A percentile compares a stretch with the other conserved stretches of the same genome.
Evolutionary conservation across 2,797 vertebrate species (phyloP).

Genomic region (Orientallactaga sibirica): DNA sequence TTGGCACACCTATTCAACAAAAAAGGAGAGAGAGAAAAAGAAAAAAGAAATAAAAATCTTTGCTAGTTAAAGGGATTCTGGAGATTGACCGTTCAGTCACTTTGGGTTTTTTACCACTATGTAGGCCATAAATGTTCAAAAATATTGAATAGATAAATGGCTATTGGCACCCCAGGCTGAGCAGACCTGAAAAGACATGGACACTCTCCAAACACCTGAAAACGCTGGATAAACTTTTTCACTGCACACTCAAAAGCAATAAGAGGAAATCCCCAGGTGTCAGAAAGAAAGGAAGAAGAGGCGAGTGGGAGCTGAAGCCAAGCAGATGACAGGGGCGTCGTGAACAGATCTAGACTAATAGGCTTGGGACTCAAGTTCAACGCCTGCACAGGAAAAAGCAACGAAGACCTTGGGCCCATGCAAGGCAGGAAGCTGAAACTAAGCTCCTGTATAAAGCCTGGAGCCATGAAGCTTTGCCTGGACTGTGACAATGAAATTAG

Average conservation of each 20-base stretch:
- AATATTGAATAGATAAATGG: conserved; percentile 22
- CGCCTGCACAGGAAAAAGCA: background rate
- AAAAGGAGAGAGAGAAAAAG: too few species aligned
- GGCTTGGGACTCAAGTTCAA: background rate
- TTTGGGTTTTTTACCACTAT: conserved; percentile 13
- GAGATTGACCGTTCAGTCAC: conserved; percentile 20
- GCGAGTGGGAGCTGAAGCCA: background rate
- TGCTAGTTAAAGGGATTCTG: background rate
- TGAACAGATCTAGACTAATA: background rate
- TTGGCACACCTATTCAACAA: too few species aligned
- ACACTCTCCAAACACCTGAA: conserved; percentile 12
- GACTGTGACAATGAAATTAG: background rate
- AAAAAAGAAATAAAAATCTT: too few species aligned
- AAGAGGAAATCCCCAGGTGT: conserved; percentile 55
- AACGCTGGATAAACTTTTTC: conserved; percentile 34
- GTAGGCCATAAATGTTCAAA: conserved; percentile 8
- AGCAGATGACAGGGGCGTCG: background rate
- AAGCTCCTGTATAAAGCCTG: background rate
- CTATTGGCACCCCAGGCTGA: background rate
- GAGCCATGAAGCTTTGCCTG: background rate
- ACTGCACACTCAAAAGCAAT: conserved; percentile 56
- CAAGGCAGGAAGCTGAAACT: background rate
- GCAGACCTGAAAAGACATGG: background rate
- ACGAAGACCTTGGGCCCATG: background rate
- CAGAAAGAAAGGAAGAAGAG: conserved; percentile 46